phyloP scores from a whole-genome alignment of 2,113 vertebrate genomes.

The Pluvialis apricaria region DNA sequence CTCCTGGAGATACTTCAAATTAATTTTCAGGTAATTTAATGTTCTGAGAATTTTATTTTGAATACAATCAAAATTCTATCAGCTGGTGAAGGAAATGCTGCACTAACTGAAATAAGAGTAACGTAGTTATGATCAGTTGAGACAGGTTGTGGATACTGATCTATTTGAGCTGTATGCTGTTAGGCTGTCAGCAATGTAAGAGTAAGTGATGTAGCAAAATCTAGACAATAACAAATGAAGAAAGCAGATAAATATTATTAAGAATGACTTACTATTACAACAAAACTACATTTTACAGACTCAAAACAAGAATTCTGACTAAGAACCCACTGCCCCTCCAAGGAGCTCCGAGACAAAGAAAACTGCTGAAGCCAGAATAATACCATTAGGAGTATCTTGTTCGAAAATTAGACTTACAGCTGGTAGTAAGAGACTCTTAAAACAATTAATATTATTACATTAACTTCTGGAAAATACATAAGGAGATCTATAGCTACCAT shows the following conservation, averaged over 20 bases:
- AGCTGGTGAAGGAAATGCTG: neutral
- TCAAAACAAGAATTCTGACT: neutral
- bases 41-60: neutral
- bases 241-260: neutral
- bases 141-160: neutral
- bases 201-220: neutral
- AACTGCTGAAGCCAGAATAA: neutral
- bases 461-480: neutral
- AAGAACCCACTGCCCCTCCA: neutral
- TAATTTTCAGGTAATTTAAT: neutral
- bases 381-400: neutral
- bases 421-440: neutral
- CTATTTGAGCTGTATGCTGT: neutral
- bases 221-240: neutral
- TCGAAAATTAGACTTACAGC: conserved; percentile 3
- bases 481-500: neutral
- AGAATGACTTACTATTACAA: neutral
- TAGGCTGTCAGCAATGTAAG: neutral
- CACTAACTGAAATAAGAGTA: neutral
- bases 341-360: neutral
- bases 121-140: neutral
- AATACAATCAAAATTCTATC: neutral
- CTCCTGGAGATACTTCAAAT: neutral
- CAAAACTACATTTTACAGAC: neutral
- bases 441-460: neutral